Conservation (phyloP, 1,140 invertebrate genomes). For the Pachypsylla venusta region DNA sequence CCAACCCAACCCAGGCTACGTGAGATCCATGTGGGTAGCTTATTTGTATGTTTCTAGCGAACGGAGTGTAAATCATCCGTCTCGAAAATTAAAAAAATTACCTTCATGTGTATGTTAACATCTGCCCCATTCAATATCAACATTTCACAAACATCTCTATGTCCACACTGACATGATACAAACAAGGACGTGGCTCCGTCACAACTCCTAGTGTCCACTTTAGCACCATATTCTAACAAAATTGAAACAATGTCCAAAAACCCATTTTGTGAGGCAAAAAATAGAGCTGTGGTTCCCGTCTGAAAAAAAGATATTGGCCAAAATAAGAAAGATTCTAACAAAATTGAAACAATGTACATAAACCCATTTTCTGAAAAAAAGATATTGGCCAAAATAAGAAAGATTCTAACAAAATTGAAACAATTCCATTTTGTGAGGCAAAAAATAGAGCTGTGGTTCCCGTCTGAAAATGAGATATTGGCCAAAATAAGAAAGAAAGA, state of each 20-base stretch:
- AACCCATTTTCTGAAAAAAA: slow-evolving; percentile 64
- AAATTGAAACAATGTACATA: slow-evolving; percentile 56
- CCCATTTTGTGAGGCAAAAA: slow-evolving; percentile 82
- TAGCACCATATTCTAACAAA: slow-evolving; percentile 58
- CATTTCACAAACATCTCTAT: slow-evolving; percentile 70
- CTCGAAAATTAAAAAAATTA: slow-evolving; percentile 27
- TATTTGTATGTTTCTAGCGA: no score
- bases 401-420: slow-evolving; percentile 54
- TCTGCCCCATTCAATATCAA: slow-evolving; percentile 62
- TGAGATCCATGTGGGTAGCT: no score
- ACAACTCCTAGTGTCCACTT: slow-evolving; percentile 66
- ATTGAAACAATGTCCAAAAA: slow-evolving; percentile 64
- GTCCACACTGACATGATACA: slow-evolving; percentile 81
- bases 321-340: no score
- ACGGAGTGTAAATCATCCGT: no score
- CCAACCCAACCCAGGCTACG: no score
- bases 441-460: slow-evolving; percentile 60
- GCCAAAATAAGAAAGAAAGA: no score
- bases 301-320: slow-evolving; percentile 38
- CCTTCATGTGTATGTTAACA: slow-evolving; percentile 74
- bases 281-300: slow-evolving; percentile 87
- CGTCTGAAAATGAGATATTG: slow-evolving; percentile 45
- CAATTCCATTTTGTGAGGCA: slow-evolving; percentile 23
- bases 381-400: no score
- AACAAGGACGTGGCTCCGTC: slow-evolving; percentile 84